Percentiles rank a stretch among this genome's conserved stretches.
phyloP scores from a whole-genome alignment of 2,888 invertebrate genomes.

The Sycophila texana region DNA sequence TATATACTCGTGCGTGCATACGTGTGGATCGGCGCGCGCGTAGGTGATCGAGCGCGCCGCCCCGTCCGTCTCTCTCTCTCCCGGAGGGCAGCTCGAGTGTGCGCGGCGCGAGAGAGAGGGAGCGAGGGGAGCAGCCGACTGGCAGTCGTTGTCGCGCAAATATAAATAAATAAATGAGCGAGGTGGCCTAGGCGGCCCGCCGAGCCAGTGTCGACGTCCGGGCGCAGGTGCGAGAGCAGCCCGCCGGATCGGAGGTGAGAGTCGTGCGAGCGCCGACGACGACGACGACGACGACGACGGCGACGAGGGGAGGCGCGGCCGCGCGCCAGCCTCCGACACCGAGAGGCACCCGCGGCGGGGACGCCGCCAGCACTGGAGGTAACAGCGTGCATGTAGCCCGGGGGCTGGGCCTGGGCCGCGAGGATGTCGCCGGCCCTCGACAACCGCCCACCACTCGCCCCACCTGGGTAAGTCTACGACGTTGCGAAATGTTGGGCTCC shows the following conservation, averaged over 20 bases:
- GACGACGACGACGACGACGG: not conserved
- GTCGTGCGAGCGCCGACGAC: not conserved
- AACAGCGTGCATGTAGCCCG: not conserved
- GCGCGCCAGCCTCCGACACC: not conserved
- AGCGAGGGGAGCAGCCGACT: too few species aligned
- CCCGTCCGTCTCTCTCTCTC: not conserved
- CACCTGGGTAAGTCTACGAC: constrained; percentile 12
- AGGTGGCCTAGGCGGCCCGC: too few species aligned
- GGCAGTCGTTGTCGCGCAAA: too few species aligned
- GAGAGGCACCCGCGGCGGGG: not conserved
- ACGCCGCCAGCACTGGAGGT: too few species aligned
- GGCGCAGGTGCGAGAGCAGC: too few species aligned
- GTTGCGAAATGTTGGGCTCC: too few species aligned
- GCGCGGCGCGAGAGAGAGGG: too few species aligned
- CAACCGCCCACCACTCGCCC: constrained; percentile 1
- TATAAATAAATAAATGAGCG: too few species aligned
- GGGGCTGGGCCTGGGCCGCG: not conserved
- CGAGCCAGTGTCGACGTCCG: too few species aligned
- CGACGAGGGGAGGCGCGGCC: constrained; percentile 25
- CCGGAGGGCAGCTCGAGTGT: too few species aligned
- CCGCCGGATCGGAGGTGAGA: not conserved
- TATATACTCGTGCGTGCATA: not conserved
- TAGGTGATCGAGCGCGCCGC: constrained; percentile 5
- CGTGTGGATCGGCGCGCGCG: too few species aligned
- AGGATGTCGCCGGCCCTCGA: not conserved